Percentiles rank a stretch among this genome's conserved stretches.
These are phyloP conservation scores for Gnathonemus longibarbis DNA, from an alignment of 2,113 vertebrate genomes.

Conservation along the genomic window DNA sequence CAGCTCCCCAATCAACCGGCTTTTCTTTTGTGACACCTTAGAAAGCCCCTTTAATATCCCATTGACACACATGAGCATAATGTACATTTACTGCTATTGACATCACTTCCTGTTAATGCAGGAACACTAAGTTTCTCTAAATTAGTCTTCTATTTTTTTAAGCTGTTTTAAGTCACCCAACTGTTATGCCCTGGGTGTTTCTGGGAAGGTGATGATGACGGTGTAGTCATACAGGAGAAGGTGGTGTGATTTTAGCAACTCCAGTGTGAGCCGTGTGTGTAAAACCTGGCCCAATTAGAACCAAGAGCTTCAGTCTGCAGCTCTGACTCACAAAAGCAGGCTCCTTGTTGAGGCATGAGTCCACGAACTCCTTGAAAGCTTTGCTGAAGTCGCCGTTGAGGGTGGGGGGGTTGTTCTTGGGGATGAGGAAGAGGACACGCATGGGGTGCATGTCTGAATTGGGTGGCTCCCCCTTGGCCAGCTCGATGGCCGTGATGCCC, in stretches of 20 bases:
- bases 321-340: constrained; percentile 72
- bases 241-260: not conserved
- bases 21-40: not conserved
- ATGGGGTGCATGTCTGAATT: constrained; percentile 86
- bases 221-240: not conserved
- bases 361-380: constrained; percentile 80
- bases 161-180: not conserved
- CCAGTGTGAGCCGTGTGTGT: not conserved
- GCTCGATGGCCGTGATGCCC: constrained; percentile 81
- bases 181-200: not conserved
- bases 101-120: not conserved
- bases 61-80: not conserved
- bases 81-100: not conserved
- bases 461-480: constrained; percentile 81
- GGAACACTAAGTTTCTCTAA: not conserved
- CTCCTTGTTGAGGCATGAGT: constrained; percentile 82
- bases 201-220: not conserved
- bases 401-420: constrained; percentile 80
- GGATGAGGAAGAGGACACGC: constrained; percentile 83
- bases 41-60: not conserved
- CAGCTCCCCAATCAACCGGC: not conserved
- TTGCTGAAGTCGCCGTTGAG: constrained; percentile 77
- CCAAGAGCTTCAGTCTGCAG: not conserved
- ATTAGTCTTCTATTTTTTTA: not conserved
- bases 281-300: not conserved